phyloP scores from a whole-genome alignment of 2,888 invertebrate genomes.

The Fragum fragum region DNA sequence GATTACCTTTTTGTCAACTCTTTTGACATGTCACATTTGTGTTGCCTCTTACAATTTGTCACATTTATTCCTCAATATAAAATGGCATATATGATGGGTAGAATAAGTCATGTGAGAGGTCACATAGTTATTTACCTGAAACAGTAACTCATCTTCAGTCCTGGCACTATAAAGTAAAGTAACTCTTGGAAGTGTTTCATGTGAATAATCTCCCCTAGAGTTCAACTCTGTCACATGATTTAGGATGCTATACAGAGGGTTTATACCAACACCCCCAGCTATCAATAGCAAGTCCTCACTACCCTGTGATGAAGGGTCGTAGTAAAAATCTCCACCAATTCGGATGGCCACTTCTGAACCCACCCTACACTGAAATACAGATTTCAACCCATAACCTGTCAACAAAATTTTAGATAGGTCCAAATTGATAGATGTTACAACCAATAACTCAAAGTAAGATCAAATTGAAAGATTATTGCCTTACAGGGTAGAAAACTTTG shows the following conservation, averaged over 20 bases:
- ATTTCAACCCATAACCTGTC: too few relatives aligned
- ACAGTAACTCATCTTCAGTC: conserved; percentile 85
- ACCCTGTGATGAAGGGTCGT: conserved; percentile 74
- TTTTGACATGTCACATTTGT: too few relatives aligned
- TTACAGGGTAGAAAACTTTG: too few relatives aligned
- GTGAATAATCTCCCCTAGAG: conserved; percentile 39
- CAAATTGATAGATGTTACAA: too few relatives aligned
- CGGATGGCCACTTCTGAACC: conserved; percentile 84
- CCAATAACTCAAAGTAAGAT: too few relatives aligned
- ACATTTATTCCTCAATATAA: too few relatives aligned
- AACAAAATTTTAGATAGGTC: too few relatives aligned
- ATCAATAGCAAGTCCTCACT: conserved; percentile 84
- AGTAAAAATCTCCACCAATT: conserved; percentile 87
- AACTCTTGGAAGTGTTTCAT: conserved; percentile 64
- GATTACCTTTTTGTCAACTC: too few relatives aligned
- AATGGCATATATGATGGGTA: too few relatives aligned
- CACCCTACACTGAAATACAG: conserved; percentile 84
- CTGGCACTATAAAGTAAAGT: conserved; percentile 86
- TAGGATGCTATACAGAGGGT: conserved; percentile 87
- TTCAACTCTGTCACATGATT: conserved; percentile 80
- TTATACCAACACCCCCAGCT: conserved; percentile 88
- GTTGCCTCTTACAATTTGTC: too few relatives aligned
- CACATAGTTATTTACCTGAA: conserved; percentile 80
- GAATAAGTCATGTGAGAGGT: too few relatives aligned
- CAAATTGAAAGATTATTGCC: too few relatives aligned